Base-by-base conservation (phyloP, 2,113 vertebrate species). In the Sceloporus undulatus region DNA sequence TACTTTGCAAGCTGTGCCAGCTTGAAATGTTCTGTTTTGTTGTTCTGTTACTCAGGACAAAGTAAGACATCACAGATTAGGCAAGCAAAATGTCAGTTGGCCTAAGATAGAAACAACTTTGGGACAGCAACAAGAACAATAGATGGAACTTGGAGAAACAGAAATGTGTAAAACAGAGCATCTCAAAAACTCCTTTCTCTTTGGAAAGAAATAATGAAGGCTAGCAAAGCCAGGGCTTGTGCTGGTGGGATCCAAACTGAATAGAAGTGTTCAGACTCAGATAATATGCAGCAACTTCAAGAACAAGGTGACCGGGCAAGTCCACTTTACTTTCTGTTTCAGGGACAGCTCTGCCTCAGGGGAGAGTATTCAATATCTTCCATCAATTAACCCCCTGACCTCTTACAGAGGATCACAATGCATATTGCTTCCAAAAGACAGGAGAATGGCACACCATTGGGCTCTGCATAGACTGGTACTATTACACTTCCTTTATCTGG, bases 361-460 rank as follows among this genome's bases (percentile, higher is more conserved):
- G 71, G 85, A 38, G 79, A 80, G 56, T 3, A 59, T 78, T 85
- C 14, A 70, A 66, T 81, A 16, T 87, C 23, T 91, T 79, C 27
- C 79, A 25, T 1, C 87, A 79, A 66, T 93, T 89, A 91, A 88
- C 91, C 85, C 80, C 0, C 62, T 40, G 42, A 27, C n/a, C 76
- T 68, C 34, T 6, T 0, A 54, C 48, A 27, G 56, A 0, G 0
- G 11, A 87, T 52, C 83, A 0, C 19, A 52, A 70, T 11, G 5
- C 5, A 27, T 68, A 40, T 65, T 65, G 0, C 1, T 38, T 83
- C 40, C 77, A 54, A 0, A 0, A 70, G 9, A 56, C 27, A 52
- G 59, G 66, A 76, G 40, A 9, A 3, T 27, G 0, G 0, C 1
- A 34, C 1, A 18, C n/a, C 18, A 21, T 0, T 0, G 77, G 62